Evolutionary conservation across 1,140 invertebrate genomes (phyloP).

Genomic region (Leptinotarsa texana): DNA sequence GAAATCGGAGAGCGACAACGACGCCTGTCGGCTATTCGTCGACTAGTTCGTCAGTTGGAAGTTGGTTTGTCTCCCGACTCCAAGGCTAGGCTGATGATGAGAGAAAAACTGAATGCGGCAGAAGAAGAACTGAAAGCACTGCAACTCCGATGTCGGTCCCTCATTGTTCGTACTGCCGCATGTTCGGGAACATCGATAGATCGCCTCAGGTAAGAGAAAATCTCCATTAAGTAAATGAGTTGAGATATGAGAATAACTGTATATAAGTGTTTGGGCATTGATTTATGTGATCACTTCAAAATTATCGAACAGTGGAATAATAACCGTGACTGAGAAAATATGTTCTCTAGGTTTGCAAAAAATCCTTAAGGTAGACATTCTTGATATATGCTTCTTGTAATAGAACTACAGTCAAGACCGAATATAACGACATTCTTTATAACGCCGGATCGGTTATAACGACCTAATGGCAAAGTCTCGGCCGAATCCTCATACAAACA

Average conservation of each 20-base stretch:
- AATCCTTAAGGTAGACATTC: too few species aligned
- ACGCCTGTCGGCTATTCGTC: conserved; percentile 67
- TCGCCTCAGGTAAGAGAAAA: conserved; percentile 33
- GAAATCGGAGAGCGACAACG: conserved; percentile 74
- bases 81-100: conserved; percentile 64
- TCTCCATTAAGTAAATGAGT: too few species aligned
- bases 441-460: not conserved
- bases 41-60: conserved; percentile 70
- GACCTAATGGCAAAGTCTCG: not conserved
- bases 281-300: too few species aligned
- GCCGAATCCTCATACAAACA: not conserved
- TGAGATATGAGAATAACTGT: too few species aligned
- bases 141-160: conserved; percentile 76
- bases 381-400: too few species aligned
- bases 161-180: conserved; percentile 70
- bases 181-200: conserved; percentile 49
- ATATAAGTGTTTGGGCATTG: too few species aligned
- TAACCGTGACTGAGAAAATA: too few species aligned
- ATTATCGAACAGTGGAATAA: too few species aligned
- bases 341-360: too few species aligned
- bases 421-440: not conserved
- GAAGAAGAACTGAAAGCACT: conserved; percentile 76
- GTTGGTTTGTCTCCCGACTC: conserved; percentile 68
- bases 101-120: conserved; percentile 73
- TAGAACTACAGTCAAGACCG: too few species aligned